Conservation (phyloP, 2,113 vertebrate species). For the Hoplias malabaricus region DNA sequence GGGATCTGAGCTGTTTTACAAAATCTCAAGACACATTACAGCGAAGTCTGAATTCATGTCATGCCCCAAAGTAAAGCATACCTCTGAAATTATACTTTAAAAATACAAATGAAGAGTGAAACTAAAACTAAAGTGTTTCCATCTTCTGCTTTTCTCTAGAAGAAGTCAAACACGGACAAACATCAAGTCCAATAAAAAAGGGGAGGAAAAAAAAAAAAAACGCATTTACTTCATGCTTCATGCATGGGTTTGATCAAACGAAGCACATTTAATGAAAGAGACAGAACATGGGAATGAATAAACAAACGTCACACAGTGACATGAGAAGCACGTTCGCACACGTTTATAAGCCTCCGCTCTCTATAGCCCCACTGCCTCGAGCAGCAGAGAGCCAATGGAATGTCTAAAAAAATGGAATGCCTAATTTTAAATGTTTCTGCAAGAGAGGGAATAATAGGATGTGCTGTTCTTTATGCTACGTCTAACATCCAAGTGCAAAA, state of each 20-base stretch:
- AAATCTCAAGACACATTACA: background rate
- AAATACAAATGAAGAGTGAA: constrained; percentile 16
- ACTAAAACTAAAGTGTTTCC: constrained; percentile 2
- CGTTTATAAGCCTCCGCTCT: constrained; percentile 69
- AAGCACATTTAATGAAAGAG: constrained; percentile 63
- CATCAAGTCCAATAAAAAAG: constrained; percentile 1
- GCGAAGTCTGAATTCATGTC: background rate
- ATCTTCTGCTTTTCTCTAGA: constrained; percentile 49
- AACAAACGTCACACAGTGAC: constrained; percentile 92
- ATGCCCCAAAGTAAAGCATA: background rate
- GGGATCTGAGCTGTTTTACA: background rate
- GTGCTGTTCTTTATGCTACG: constrained; percentile 10
- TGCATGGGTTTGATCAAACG: constrained; percentile 76
- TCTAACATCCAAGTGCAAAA: constrained; percentile 46
- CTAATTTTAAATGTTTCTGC: background rate
- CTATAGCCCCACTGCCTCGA: constrained; percentile 37
- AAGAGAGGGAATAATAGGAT: background rate
- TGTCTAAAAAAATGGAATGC: constrained; percentile 39
- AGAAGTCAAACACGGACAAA: constrained; percentile 38
- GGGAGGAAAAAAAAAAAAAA: background rate
- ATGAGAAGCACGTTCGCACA: constrained; percentile 79
- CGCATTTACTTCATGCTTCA: constrained; percentile 65
- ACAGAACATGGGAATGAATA: constrained; percentile 66
- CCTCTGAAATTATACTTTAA: background rate
- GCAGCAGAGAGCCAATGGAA: constrained; percentile 63